Conservation (phyloP, 2,888 invertebrate species). For the Agonopterix alstromeriana region DNA sequence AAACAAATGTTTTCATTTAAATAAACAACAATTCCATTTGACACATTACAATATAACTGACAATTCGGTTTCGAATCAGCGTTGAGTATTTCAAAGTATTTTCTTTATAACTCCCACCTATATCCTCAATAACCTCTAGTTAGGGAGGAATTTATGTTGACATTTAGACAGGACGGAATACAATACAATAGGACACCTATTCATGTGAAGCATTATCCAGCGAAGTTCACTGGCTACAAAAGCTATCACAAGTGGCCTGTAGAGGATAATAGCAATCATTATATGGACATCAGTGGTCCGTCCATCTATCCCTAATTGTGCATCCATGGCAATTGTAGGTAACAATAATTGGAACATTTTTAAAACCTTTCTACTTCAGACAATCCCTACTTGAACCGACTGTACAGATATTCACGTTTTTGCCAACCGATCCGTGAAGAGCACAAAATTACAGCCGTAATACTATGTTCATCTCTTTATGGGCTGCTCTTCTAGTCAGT, state of each 20-base stretch:
- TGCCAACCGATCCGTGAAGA: slow-evolving; percentile 21
- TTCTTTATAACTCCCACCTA: too few species aligned
- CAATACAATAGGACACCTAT: slow-evolving; percentile 2
- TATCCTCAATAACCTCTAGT: too few species aligned
- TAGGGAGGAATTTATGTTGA: too few species aligned
- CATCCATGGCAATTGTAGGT: slow-evolving; percentile 33
- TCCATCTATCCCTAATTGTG: slow-evolving; percentile 34
- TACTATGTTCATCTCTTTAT: slow-evolving; percentile 10
- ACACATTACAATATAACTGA: too few species aligned
- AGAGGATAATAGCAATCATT: slow-evolving; percentile 44
- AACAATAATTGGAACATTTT: slow-evolving; percentile 15
- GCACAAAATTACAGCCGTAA: slow-evolving; percentile 22
- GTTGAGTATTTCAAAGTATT: too few species aligned
- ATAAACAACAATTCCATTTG: too few species aligned
- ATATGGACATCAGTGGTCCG: slow-evolving; percentile 46
- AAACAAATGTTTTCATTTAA: too few species aligned
- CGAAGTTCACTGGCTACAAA: slow-evolving; percentile 25
- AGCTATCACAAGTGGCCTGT: slow-evolving; percentile 28
- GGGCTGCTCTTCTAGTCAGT: slow-evolving; percentile 21
- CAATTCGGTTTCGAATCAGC: too few species aligned
- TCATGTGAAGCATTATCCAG: slow-evolving; percentile 14
- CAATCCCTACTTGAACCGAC: slow-evolving; percentile 28
- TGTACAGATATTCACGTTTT: slow-evolving; percentile 31
- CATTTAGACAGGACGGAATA: slow-evolving; percentile 4
- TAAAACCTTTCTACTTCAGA: slow-evolving; percentile 23